phyloP scores from a whole-genome alignment of 2,113 vertebrate species.

The Procapra przewalskii region DNA sequence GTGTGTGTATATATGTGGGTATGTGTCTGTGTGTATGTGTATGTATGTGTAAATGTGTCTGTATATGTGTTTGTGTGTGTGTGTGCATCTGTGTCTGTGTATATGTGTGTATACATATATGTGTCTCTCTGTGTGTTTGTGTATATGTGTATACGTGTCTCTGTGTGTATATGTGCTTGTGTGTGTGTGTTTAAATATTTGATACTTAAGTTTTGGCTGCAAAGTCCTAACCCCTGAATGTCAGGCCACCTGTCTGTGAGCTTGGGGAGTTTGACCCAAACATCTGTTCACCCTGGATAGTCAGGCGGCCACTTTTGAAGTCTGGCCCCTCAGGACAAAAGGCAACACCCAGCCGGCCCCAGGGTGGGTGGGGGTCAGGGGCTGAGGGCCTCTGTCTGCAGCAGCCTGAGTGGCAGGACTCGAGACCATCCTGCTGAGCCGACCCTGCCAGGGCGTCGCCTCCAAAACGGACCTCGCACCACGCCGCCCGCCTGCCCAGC shows the following conservation, averaged over 20 bases:
- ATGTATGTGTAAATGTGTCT: too few species aligned
- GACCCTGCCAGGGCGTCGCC: rapidly evolving
- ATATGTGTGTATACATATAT: neutral
- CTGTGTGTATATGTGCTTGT: neutral
- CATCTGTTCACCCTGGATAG: neutral
- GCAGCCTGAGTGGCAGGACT: too few species aligned
- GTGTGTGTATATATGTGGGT: neutral
- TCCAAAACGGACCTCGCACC: rapidly evolving
- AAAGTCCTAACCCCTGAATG: neutral
- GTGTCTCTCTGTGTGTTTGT: neutral
- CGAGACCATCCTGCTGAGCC: rapidly evolving
- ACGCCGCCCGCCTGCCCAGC: rapidly evolving
- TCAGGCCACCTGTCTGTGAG: neutral
- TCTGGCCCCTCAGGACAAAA: neutral
- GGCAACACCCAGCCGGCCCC: neutral
- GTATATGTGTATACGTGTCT: neutral
- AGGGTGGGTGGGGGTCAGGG: neutral
- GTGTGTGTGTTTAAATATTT: neutral
- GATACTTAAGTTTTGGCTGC: neutral
- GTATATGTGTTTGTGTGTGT: too few species aligned
- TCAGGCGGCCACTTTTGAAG: neutral
- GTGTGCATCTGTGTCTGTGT: neutral
- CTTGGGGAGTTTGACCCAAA: neutral
- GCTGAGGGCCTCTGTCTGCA: neutral
- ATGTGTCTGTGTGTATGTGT: neutral